Evolutionary conservation across 2,113 vertebrate species (phyloP).

Genomic region (Brachypteracias leptosomus): DNA sequence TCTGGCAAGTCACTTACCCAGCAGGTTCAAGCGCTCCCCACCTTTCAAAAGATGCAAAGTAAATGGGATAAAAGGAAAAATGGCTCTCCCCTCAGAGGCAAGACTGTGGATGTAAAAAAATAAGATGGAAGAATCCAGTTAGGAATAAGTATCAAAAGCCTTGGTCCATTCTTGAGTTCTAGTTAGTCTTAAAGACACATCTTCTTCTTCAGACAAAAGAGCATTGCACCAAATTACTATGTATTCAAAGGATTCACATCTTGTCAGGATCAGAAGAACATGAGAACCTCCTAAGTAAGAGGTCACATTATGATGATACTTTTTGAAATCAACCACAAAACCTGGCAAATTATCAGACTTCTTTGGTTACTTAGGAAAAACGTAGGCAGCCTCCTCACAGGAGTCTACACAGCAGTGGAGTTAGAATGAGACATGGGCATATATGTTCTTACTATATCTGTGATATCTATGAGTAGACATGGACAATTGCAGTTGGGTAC

Average conservation of each 20-base stretch:
- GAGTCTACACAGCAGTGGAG: neutral
- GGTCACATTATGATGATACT: neutral
- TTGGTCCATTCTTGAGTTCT: neutral
- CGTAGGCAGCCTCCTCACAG: rapidly evolving
- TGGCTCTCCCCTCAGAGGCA: neutral
- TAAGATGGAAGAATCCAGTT: neutral
- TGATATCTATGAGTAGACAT: neutral
- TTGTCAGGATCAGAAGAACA: neutral
- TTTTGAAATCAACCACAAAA: neutral
- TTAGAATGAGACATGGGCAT: neutral
- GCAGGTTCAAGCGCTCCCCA: neutral
- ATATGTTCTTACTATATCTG: too few species aligned
- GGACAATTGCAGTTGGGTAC: neutral
- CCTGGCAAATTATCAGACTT: neutral
- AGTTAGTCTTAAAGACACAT: too few species aligned
- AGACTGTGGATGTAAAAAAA: neutral
- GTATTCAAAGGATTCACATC: neutral
- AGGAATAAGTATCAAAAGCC: neutral
- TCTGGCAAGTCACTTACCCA: neutral
- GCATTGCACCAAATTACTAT: neutral
- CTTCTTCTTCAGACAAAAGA: neutral
- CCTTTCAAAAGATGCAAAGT: neutral
- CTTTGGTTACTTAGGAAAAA: neutral
- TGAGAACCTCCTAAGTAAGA: neutral
- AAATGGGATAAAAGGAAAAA: neutral